Conservation (phyloP, 2,888 invertebrate genomes). For the Cybosia mesomella region DNA sequence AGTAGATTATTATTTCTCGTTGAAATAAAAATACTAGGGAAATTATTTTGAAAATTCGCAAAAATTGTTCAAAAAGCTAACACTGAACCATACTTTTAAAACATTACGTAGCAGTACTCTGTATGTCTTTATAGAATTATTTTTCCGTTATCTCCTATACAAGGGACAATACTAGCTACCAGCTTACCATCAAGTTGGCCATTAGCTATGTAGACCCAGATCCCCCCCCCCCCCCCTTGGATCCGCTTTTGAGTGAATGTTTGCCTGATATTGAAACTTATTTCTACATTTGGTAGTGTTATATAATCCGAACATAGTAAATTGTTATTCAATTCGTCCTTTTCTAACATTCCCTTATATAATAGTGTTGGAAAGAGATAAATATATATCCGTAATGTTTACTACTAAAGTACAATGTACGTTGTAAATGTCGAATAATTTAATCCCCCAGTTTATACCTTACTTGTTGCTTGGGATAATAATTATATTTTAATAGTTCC, state of each 20-base stretch:
- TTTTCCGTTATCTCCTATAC: not conserved
- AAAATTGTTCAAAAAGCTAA: not conserved
- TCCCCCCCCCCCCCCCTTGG: not conserved
- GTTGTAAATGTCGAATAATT: slow-evolving; percentile 2
- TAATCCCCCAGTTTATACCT: slow-evolving; percentile 1
- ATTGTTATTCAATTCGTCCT: slow-evolving; percentile 20
- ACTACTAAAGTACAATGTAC: slow-evolving; percentile 45
- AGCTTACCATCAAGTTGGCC: not conserved
- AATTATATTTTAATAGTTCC: not conserved
- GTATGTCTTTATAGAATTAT: not conserved
- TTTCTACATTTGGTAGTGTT: slow-evolving; percentile 6
- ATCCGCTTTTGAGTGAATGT: not conserved
- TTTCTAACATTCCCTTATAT: slow-evolving; percentile 47
- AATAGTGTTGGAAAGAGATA: slow-evolving; percentile 26
- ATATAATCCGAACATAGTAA: slow-evolving; percentile 5
- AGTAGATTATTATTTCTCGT: no score
- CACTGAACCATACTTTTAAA: not conserved
- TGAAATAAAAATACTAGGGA: no score
- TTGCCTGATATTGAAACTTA: slow-evolving; percentile 19
- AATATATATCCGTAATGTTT: slow-evolving; percentile 25
- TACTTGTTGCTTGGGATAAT: not conserved
- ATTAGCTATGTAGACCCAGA: not conserved
- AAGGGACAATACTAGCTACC: no score
- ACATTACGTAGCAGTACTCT: no score
- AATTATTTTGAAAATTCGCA: not conserved